Percentiles rank a stretch among this genome's conserved stretches.
These are phyloP conservation scores for Microcebus ravelobensis DNA, from an alignment of 2,113 vertebrate species.

Conservation along the genomic window DNA sequence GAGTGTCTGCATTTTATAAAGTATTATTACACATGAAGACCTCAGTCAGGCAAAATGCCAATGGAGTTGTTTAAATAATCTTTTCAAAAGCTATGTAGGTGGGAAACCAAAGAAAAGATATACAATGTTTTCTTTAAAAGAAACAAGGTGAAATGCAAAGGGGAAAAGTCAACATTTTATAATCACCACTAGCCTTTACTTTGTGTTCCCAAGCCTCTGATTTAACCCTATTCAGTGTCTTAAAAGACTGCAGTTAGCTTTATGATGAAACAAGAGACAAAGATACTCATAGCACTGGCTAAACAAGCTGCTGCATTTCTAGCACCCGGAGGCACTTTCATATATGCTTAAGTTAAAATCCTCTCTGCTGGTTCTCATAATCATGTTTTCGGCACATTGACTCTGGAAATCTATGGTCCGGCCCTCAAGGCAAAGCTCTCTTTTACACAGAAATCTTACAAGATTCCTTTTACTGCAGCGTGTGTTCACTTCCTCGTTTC, in stretches of 20 bases:
- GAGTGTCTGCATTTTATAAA: not conserved
- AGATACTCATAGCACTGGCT: not conserved
- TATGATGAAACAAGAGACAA: not conserved
- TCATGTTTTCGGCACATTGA: not conserved
- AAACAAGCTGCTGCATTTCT: not conserved
- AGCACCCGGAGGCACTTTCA: not conserved
- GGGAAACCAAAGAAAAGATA: not conserved
- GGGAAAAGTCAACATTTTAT: not conserved
- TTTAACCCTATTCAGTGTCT: not conserved
- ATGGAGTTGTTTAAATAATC: not conserved
- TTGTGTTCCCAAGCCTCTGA: not conserved
- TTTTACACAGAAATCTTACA: not conserved
- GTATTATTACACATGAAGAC: slow-evolving; percentile 20
- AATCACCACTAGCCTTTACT: not conserved
- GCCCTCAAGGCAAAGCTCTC: not conserved
- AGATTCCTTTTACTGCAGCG: not conserved
- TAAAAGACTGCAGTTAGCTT: not conserved
- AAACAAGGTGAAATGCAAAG: slow-evolving; percentile 8
- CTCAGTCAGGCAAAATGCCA: not conserved
- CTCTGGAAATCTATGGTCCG: not conserved
- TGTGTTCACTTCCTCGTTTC: not conserved
- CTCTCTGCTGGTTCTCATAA: not conserved
- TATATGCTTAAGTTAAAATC: not conserved
- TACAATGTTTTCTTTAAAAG: not conserved
- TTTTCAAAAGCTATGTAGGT: slow-evolving; percentile 21